Percentiles rank a stretch among this genome's conserved stretches.
These are phyloP conservation scores for Chloebia gouldiae DNA, from an alignment of 2,113 vertebrate genomes.

Conservation along the genomic window DNA sequence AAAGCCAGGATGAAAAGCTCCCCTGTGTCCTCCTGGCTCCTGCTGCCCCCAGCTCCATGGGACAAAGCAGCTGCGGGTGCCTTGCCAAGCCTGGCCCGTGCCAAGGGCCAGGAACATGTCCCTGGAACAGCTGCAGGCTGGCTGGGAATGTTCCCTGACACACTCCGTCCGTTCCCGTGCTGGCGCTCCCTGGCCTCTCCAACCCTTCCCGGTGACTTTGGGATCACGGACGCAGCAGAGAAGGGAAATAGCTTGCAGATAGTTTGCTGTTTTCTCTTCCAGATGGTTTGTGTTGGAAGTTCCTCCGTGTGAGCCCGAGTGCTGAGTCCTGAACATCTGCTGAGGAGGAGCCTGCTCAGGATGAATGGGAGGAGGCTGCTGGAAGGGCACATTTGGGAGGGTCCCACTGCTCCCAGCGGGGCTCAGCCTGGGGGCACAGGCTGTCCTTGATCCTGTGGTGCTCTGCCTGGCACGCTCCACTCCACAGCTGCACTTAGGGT, in stretches of 20 bases:
- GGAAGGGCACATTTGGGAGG: not conserved
- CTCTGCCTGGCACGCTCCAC: not conserved
- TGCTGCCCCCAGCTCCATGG: not conserved
- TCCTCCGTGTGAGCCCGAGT: not conserved
- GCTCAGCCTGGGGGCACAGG: not conserved
- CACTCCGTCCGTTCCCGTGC: not conserved
- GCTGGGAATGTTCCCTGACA: not conserved
- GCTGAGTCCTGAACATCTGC: slow-evolving; percentile 28
- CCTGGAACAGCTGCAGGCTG: not conserved
- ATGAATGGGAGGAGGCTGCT: not conserved
- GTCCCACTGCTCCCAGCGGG: not conserved
- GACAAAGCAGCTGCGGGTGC: not conserved
- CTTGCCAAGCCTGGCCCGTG: not conserved
- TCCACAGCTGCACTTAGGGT: not conserved
- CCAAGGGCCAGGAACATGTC: not conserved
- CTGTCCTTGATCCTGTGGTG: not conserved
- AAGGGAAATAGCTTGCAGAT: not conserved
- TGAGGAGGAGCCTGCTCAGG: not conserved
- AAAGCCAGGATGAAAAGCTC: not conserved
- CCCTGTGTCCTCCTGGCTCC: accelerated
- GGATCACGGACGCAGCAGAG: accelerated
- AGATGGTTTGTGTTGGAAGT: slow-evolving; percentile 52
- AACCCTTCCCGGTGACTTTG: not conserved
- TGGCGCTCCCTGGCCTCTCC: not conserved
- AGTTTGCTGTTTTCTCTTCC: slow-evolving; percentile 11